Conservation (phyloP, 2,113 vertebrate genomes). For the Nicator chloris region DNA sequence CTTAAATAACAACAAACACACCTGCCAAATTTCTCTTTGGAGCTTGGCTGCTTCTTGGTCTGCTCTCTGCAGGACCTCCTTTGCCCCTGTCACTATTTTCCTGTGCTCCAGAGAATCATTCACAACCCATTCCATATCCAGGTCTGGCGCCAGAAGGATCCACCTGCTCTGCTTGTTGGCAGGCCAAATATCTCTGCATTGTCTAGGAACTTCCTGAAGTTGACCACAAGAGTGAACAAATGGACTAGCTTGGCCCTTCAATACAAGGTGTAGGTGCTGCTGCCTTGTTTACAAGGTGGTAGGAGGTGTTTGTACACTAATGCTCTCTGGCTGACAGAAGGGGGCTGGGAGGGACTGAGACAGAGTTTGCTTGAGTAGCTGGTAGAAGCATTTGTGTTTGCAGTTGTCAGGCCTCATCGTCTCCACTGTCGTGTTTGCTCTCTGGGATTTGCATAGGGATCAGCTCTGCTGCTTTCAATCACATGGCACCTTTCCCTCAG, state of each 20-base stretch:
- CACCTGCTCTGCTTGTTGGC: neutral
- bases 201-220: neutral
- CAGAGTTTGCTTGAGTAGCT: neutral
- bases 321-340: rapidly evolving
- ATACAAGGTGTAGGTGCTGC: neutral
- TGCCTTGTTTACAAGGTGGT: neutral
- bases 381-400: neutral
- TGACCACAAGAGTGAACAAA: neutral
- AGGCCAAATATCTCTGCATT: neutral
- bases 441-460: neutral
- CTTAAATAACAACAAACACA: neutral
- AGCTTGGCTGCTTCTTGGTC: neutral
- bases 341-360: rapidly evolving
- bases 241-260: neutral
- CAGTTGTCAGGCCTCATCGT: neutral
- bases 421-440: rapidly evolving
- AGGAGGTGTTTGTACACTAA: neutral
- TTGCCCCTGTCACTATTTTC: neutral
- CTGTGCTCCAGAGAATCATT: neutral
- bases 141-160: neutral
- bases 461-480: neutral
- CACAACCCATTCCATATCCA: neutral
- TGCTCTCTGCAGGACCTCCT: neutral
- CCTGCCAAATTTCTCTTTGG: neutral
- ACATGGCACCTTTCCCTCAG: neutral